Conservation (phyloP, 2,888 invertebrate genomes). For the Dasypolia templi region DNA sequence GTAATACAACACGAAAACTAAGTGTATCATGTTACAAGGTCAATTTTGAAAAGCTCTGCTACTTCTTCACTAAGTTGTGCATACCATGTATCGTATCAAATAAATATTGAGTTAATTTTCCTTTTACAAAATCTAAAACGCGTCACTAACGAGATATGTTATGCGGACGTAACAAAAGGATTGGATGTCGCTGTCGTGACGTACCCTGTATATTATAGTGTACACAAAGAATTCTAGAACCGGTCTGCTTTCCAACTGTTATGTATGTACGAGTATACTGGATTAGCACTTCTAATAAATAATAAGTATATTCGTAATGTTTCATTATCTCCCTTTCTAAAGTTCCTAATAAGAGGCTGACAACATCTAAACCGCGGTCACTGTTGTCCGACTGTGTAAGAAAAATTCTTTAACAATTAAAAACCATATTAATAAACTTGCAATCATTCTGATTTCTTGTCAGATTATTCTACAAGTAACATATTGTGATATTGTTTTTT, state of each 20-base stretch:
- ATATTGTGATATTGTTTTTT: too few relatives aligned
- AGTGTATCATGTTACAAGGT: neutral
- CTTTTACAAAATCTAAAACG: neutral
- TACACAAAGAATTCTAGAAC: conserved; percentile 44
- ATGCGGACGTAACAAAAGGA: conserved; percentile 44
- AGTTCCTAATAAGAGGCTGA: neutral
- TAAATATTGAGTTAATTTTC: neutral
- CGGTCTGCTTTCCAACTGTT: conserved; percentile 34
- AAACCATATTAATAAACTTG: too few relatives aligned
- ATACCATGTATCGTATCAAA: neutral
- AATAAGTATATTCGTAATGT: neutral
- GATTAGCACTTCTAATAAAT: neutral
- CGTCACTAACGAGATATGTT: conserved; percentile 32
- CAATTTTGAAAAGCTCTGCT: neutral
- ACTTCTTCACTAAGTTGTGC: neutral
- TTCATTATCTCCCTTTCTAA: too few relatives aligned
- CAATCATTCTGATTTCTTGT: too few relatives aligned
- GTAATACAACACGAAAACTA: neutral
- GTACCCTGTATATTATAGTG: neutral
- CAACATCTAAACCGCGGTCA: too few relatives aligned
- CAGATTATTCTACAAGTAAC: too few relatives aligned
- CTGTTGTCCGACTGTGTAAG: too few relatives aligned
- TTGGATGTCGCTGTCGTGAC: conserved; percentile 30
- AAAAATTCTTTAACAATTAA: too few relatives aligned
- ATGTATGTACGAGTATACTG: neutral